Evolutionary conservation across 1,140 invertebrate species (phyloP), one percentile per base, ranked within the genome.

Genomic region (Drosophila ironensis): DNA sequence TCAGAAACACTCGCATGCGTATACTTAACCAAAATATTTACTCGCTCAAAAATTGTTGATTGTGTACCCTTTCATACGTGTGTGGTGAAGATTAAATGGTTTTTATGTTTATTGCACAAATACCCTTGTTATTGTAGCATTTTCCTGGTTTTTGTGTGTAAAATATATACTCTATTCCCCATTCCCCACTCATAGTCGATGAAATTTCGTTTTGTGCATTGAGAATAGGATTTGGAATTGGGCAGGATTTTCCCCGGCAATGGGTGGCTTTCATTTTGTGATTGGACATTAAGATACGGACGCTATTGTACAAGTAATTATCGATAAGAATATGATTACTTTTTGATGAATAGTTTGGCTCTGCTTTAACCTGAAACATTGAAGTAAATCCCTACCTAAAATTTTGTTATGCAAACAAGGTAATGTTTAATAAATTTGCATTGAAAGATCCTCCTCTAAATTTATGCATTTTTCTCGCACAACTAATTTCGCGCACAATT

Each of bases 11-110:
- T 9, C 53, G 51, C 77, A 57, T 27, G 69, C 77, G 78, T 82
- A 77, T 84, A 73, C 77, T 82, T 82, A 84, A 84, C 72, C 56
- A 82, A 76, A 81, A 84, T 77, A 77, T 81, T 81, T 82, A 77
- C 77, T 42, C 52, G 60, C 37, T 22, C 42, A 46, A 64, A 54
- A 76, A 70, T 64, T 53, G 52, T 69, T 57, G 48, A 28, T 38
- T 46, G 42, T 33, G 27, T 28, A 30, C 5, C 5, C 6, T 25
- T 25, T 2, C 5, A 7, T 25, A 28, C 57, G 46, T 74, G 46
- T 81, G 52, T 77, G 46, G 48, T 68, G 54, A 24, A 64, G 77
- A 81, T 81, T 82, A 82, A 82, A 81, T 81, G 77, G 72, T 68
- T 82, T 64, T 77, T 72, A 82, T 82, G 78, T 68, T 72, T 77